phyloP scores from a whole-genome alignment of 2,797 vertebrate species.

The Meriones psammophilus region DNA sequence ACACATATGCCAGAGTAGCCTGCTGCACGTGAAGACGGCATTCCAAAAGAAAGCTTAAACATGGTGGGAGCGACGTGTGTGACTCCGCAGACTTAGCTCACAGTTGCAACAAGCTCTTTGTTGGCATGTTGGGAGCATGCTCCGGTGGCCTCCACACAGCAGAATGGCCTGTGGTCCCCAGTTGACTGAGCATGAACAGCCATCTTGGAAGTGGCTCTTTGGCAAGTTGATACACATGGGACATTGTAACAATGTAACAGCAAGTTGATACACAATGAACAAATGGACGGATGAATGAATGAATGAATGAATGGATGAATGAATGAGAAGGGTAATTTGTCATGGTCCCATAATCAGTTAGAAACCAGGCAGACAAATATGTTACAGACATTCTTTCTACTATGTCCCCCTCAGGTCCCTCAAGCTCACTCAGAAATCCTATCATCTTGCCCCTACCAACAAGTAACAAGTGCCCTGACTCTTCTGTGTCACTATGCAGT shows the following conservation, averaged over 20 bases:
- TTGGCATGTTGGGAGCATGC: rapidly evolving
- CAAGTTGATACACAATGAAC: background rate
- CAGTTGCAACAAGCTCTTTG: background rate
- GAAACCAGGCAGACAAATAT: background rate
- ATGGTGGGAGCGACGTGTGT: rapidly evolving
- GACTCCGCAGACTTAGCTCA: background rate
- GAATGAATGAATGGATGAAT: background rate
- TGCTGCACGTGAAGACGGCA: background rate
- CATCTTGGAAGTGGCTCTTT: background rate
- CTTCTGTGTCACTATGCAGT: rapidly evolving
- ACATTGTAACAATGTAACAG: background rate
- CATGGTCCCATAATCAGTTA: background rate
- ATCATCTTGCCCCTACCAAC: background rate
- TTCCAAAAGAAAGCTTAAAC: background rate
- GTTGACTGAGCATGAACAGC: background rate
- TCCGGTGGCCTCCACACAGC: background rate
- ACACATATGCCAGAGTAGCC: background rate
- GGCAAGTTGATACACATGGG: background rate
- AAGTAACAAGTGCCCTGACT: background rate
- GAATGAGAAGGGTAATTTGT: background rate
- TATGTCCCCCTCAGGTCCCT: background rate
- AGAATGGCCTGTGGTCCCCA: background rate
- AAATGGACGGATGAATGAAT: background rate
- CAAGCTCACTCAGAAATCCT: background rate
- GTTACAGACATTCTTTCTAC: background rate